Evolutionary conservation across 1,140 invertebrate genomes (phyloP).

Genomic region (Drosophila jambulina): DNA sequence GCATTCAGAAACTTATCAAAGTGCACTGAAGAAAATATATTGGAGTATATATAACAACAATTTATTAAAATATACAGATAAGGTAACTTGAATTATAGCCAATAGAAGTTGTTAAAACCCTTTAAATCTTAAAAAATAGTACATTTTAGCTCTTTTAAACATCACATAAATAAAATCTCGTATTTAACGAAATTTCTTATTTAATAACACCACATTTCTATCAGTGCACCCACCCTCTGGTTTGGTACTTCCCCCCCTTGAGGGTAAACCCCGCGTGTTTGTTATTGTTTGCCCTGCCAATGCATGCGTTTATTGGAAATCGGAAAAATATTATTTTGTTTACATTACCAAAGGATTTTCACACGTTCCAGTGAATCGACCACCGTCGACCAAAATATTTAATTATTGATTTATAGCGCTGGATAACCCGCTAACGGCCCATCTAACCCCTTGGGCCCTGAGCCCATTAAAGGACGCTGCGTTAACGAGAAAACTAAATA

Average conservation of each 20-base stretch:
- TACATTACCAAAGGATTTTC: constrained; percentile 77
- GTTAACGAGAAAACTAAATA: constrained; percentile 74
- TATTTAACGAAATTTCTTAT: background rate
- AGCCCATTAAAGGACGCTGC: constrained; percentile 62
- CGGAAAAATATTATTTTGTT: constrained; percentile 73
- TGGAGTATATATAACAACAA: background rate
- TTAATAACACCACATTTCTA: background rate
- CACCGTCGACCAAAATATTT: constrained; percentile 58
- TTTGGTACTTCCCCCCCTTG: background rate
- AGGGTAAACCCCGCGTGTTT: constrained; percentile 34
- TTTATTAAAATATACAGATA: background rate
- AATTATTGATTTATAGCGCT: constrained; percentile 77
- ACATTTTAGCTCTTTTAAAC: no score
- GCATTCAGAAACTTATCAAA: background rate
- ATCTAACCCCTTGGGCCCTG: constrained; percentile 19
- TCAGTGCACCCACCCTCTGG: constrained; percentile 8
- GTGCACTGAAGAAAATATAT: background rate
- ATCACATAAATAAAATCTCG: background rate
- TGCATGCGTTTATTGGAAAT: constrained; percentile 66
- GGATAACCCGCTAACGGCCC: constrained; percentile 22
- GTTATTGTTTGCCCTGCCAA: constrained; percentile 54
- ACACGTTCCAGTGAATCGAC: constrained; percentile 60
- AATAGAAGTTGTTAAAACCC: no score
- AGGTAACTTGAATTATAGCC: background rate
- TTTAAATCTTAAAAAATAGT: no score